Conservation (phyloP, 2,797 vertebrate species). For the Falco columbarius region DNA sequence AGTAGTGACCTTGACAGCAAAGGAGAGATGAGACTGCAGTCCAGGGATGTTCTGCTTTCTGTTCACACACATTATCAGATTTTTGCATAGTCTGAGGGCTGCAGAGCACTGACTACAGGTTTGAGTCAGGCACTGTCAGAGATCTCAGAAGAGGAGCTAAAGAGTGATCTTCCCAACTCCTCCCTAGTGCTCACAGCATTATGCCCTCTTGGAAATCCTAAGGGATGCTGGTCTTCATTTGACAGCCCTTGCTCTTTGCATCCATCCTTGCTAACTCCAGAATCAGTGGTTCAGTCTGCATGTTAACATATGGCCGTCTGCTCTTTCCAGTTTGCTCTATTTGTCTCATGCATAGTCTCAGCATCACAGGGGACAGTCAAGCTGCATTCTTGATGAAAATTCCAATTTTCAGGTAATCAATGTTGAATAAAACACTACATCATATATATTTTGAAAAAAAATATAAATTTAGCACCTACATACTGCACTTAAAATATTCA, state of each 20-base stretch:
- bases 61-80: background rate
- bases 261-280: background rate
- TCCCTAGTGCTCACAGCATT: background rate
- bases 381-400: background rate
- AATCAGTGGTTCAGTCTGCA: background rate
- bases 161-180: background rate
- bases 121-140: background rate
- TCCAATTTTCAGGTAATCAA: background rate
- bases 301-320: fast-evolving
- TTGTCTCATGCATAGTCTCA: background rate
- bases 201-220: background rate
- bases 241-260: background rate
- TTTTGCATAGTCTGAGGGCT: background rate
- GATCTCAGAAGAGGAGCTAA: background rate
- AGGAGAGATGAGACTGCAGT: background rate
- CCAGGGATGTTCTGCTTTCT: background rate
- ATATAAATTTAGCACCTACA: background rate
- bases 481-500: background rate
- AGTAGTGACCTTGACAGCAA: background rate
- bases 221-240: background rate
- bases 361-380: background rate
- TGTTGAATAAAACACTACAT: background rate
- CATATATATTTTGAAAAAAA: background rate
- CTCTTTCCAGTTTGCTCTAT: background rate
- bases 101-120: background rate